phyloP scores from a whole-genome alignment of 2,888 invertebrate genomes.

The Eupithecia vulgata region DNA sequence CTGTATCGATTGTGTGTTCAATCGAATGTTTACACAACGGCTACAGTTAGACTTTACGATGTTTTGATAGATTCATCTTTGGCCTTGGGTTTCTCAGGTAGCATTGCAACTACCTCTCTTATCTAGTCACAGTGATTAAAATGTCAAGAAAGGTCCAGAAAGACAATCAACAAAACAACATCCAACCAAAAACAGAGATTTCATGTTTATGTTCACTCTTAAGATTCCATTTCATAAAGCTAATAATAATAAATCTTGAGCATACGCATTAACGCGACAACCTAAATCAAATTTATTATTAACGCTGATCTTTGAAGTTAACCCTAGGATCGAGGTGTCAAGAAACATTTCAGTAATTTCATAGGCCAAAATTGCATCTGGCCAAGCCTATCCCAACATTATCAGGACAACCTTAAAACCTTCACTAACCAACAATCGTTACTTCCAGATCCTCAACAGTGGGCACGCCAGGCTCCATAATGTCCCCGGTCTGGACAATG shows the following conservation, averaged over 20 bases:
- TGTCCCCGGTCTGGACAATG: conserved; percentile 85
- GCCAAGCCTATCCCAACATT: neutral
- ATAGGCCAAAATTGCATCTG: neutral
- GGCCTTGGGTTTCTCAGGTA: neutral
- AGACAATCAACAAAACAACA: too few species aligned
- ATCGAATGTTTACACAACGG: neutral
- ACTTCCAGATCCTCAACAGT: conserved; percentile 84
- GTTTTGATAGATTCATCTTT: neutral
- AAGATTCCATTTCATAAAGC: too few species aligned
- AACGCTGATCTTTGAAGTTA: neutral
- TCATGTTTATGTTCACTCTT: neutral
- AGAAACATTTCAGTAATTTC: neutral
- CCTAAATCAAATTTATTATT: neutral
- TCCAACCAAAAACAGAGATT: neutral
- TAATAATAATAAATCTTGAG: too few species aligned
- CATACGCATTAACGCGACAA: neutral
- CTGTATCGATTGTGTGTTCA: neutral
- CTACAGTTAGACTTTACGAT: neutral
- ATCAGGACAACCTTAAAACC: neutral
- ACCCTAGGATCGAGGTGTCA: too few species aligned
- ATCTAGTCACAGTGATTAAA: too few species aligned
- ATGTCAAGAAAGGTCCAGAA: too few species aligned
- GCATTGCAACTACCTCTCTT: neutral
- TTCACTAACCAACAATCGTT: neutral
- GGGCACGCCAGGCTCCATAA: conserved; percentile 77